These are phyloP conservation scores for Elanus axillaris DNA, from an alignment of 2,113 vertebrate species.

Conservation along the genomic window DNA sequence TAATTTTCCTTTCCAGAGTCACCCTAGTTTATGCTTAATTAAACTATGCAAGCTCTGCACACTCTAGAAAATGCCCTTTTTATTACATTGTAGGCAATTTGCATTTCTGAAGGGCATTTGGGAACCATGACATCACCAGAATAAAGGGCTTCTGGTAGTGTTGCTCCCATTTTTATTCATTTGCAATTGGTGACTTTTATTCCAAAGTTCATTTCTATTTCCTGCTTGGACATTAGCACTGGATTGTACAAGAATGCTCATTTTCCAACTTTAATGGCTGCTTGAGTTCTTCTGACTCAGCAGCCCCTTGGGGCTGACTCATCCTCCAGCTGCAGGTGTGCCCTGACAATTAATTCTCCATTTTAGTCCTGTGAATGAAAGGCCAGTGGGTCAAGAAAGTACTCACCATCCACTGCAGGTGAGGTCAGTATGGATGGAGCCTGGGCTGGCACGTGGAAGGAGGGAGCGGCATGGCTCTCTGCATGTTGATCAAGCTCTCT, in stretches of 20 bases:
- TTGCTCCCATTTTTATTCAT: conserved; percentile 35
- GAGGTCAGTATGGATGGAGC: neutral
- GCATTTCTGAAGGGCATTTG: conserved; percentile 61
- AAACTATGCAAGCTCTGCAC: conserved; percentile 66
- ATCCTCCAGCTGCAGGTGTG: conserved; percentile 51
- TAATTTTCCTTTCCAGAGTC: conserved; percentile 46
- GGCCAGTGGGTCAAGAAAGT: neutral
- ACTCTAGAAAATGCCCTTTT: conserved; percentile 64
- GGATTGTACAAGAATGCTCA: conserved; percentile 38
- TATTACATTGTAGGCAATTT: conserved; percentile 33
- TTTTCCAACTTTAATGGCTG: conserved; percentile 20
- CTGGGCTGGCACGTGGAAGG: neutral
- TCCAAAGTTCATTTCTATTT: conserved; percentile 62
- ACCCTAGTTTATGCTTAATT: conserved; percentile 65
- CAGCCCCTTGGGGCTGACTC: conserved; percentile 44
- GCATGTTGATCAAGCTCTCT: neutral
- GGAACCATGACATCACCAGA: conserved; percentile 29
- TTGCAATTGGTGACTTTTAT: conserved; percentile 40
- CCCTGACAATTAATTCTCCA: conserved; percentile 4
- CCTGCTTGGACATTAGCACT: conserved; percentile 52
- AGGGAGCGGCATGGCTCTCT: neutral
- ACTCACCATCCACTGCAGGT: neutral
- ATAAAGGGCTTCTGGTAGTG: conserved; percentile 20
- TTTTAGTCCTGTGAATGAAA: neutral
- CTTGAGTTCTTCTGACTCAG: conserved; percentile 40